Conservation (phyloP, 1,140 invertebrate species). For the Lucilia cuprina region DNA sequence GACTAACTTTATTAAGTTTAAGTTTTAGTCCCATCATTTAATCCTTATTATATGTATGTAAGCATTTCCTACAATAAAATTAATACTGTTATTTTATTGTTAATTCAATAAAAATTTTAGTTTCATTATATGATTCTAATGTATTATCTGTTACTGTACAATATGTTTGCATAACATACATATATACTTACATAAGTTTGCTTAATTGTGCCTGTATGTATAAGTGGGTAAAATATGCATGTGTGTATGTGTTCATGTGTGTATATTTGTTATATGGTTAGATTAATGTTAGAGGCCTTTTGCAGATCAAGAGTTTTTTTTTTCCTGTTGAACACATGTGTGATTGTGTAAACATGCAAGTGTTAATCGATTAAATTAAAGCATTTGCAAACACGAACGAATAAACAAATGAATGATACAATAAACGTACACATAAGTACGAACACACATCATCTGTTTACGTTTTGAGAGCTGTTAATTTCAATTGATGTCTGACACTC, state of each 20-base stretch:
- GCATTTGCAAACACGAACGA: slow-evolving; percentile 34
- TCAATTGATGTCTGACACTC: slow-evolving; percentile 30
- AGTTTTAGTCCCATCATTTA: too few species aligned
- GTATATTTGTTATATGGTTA: not conserved
- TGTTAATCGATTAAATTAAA: slow-evolving; percentile 35
- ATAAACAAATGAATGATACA: slow-evolving; percentile 10
- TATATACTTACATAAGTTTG: too few species aligned
- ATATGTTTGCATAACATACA: too few species aligned
- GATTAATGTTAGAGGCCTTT: slow-evolving; percentile 22
- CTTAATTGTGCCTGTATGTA: too few species aligned
- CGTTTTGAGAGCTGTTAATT: slow-evolving; percentile 30
- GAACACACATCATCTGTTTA: slow-evolving; percentile 9
- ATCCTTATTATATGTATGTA: too few species aligned
- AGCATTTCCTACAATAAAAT: too few species aligned
- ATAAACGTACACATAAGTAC: not conserved
- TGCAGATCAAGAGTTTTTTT: not conserved
- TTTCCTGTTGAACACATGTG: not conserved
- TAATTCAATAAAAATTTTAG: too few species aligned
- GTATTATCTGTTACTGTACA: not conserved
- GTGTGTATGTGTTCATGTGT: not conserved
- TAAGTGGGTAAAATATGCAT: not conserved
- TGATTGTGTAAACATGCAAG: slow-evolving; percentile 27
- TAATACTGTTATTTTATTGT: too few species aligned
- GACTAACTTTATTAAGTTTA: too few species aligned
- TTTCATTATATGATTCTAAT: too few species aligned